Evolutionary conservation across 1,140 invertebrate genomes (phyloP), one percentile per base, ranked within the genome.

Genomic region (Calycopis cecrops): DNA sequence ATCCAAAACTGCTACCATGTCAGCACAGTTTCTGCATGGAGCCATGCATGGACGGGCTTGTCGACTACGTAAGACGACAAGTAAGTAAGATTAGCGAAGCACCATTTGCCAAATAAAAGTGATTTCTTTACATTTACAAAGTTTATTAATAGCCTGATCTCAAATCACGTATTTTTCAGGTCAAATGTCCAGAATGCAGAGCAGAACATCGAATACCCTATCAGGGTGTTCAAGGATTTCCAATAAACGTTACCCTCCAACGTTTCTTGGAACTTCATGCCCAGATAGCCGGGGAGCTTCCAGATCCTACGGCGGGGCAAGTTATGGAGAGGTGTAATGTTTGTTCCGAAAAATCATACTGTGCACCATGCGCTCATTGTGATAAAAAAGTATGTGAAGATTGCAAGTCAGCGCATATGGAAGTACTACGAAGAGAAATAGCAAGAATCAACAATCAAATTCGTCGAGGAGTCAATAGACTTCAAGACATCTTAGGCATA

Each of bases 21-120:
- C 98, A 99, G 90, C 98, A 99, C 91, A 99, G 98, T 62, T 99
- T 99, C 88, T 99, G 98, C 85, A 96, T 98, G 93, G 96, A 98
- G 73, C 98, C 97, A 34, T 99, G 97, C 87, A 96, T 99, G 93
- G 97, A 99, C 87, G 97, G 96, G 53, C 91, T 98, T 38, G 96
- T 97, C 66, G 97, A 99, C 89, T 98, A 98, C 79, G 96, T 98
- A 48, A 91, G 95, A 67, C 90, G 95, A 89, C 96, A 97, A 91
- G 94, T 94, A 44, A 9, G 40, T 16, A 9, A 37, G 21, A 6
- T 28, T 2, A 2, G 2, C 21, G 6, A 6, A 6, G 21, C 21
- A 28, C 21, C 21, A 6, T 28, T 28, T 28, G 21, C 2, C 2
- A 28, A 28, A 28, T 28, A 28, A 3, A 6, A 28, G 2, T 28